Conservation (phyloP, 2,797 vertebrate species). For the Macrochelys suwanniensis region DNA sequence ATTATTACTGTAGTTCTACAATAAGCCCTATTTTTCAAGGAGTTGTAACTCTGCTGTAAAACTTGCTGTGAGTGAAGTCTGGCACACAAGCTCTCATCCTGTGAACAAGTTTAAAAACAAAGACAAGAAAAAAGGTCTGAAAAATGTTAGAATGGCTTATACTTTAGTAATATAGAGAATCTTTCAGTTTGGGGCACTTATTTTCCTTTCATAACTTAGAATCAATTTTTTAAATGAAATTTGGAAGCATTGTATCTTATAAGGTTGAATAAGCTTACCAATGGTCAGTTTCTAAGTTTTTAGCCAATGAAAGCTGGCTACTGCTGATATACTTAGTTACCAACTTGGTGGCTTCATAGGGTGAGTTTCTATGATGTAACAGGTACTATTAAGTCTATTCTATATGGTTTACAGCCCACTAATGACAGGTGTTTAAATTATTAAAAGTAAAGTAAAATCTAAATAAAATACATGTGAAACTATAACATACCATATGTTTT, state of each 20-base stretch:
- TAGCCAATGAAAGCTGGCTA: background rate
- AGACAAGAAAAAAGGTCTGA: background rate
- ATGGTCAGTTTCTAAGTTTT: background rate
- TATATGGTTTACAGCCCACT: background rate
- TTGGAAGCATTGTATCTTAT: background rate
- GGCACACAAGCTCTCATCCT: background rate
- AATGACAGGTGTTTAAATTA: background rate
- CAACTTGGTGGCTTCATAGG: background rate
- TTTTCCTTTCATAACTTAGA: conserved; percentile 8
- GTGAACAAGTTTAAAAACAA: background rate
- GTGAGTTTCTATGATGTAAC: background rate
- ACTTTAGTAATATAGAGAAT: background rate
- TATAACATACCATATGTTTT: background rate
- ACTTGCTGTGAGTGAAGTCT: background rate
- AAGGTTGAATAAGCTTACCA: background rate
- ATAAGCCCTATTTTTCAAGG: background rate
- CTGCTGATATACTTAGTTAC: background rate
- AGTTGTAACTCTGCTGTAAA: background rate
- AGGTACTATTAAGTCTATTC: background rate
- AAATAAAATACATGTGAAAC: background rate
- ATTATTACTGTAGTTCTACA: background rate
- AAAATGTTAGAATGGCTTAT: background rate
- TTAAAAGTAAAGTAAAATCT: background rate
- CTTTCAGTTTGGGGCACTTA: background rate
- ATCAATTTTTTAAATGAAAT: background rate